A percentile compares a stretch with the other conserved stretches of the same genome.
Evolutionary conservation across 2,797 vertebrate genomes (phyloP).

Genomic region (Poeciliopsis turneri): DNA sequence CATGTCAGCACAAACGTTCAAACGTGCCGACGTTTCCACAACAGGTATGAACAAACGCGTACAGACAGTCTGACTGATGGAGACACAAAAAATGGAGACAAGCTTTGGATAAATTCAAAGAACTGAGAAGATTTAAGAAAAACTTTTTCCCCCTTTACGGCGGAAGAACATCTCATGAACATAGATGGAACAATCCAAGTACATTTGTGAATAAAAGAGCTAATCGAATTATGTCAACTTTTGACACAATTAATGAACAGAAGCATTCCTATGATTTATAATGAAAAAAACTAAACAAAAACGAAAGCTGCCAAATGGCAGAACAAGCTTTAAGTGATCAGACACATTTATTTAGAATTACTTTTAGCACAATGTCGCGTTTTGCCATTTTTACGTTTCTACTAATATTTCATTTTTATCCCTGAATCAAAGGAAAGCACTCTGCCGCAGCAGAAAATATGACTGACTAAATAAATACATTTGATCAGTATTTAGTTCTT

Average conservation of each 20-base stretch:
- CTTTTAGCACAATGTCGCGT: no score
- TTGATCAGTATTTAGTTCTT: not conserved
- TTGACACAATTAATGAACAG: not conserved
- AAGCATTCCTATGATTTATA: not conserved
- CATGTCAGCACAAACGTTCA: not conserved
- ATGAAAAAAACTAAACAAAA: not conserved
- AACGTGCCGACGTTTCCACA: not conserved
- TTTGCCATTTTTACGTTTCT: no score
- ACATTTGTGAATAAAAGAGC: not conserved
- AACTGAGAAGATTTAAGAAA: not conserved
- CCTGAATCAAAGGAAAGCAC: no score
- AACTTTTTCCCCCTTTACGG: not conserved
- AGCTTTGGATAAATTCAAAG: not conserved
- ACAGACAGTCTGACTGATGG: not conserved
- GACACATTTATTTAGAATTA: no score
- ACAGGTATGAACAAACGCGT: conserved; percentile 2
- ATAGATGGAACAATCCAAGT: not conserved
- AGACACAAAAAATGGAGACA: not conserved
- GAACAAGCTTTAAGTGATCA: not conserved
- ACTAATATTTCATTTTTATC: no score
- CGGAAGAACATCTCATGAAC: not conserved
- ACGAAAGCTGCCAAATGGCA: not conserved
- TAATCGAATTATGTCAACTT: not conserved
- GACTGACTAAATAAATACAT: not conserved
- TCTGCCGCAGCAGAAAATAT: no score